Conservation (phyloP, 2,888 invertebrate species). For the Nemurella pictetii region DNA sequence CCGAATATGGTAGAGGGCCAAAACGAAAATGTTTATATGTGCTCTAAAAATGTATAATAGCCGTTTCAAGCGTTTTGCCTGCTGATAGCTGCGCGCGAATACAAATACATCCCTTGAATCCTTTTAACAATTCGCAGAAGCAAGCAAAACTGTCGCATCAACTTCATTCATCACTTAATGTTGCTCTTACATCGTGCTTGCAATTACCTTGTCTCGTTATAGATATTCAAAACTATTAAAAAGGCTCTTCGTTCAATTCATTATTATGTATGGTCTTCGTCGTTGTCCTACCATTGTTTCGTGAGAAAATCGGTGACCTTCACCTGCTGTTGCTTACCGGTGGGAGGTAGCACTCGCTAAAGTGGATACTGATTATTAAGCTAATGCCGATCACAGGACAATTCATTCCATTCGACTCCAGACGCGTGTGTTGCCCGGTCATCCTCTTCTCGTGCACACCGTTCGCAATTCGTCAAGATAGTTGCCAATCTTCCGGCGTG, state of each 20-base stretch:
- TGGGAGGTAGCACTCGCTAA: background rate
- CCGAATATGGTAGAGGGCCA: too few relatives aligned
- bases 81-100: too few relatives aligned
- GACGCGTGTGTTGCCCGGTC: background rate
- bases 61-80: too few relatives aligned
- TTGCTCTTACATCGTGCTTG: too few relatives aligned
- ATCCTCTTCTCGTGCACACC: background rate
- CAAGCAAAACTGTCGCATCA: too few relatives aligned
- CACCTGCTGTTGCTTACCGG: background rate
- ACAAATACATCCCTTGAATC: too few relatives aligned
- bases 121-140: too few relatives aligned
- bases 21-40: too few relatives aligned
- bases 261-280: background rate
- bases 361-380: background rate
- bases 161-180: too few relatives aligned
- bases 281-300: conserved; percentile 7
- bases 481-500: background rate
- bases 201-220: too few relatives aligned
- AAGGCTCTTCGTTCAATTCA: background rate
- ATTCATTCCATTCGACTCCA: background rate
- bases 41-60: too few relatives aligned
- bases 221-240: background rate
- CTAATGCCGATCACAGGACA: background rate
- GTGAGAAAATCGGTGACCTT: background rate
- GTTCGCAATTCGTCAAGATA: background rate